These are phyloP conservation scores for Triplophysa bombifrons DNA, from an alignment of 2,797 vertebrate species.

Conservation along the genomic window DNA sequence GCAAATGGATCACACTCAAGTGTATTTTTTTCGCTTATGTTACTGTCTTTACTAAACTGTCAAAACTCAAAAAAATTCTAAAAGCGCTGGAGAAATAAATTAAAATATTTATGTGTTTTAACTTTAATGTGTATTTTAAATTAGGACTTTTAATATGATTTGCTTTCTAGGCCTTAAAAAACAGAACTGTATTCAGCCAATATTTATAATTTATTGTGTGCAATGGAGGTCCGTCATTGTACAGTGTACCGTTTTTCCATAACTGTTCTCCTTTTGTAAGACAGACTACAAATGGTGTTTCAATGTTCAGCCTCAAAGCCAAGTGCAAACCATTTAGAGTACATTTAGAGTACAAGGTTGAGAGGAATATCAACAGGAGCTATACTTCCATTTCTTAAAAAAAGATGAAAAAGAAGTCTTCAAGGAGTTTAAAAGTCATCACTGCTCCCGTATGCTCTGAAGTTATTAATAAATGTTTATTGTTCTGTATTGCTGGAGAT, in stretches of 20 bases:
- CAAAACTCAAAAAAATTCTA: too few relatives aligned
- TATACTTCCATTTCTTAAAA: slow-evolving; percentile 22
- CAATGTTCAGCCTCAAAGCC: not conserved
- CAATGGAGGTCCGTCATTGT: not conserved
- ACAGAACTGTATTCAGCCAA: too few relatives aligned
- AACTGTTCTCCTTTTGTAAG: not conserved
- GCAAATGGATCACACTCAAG: too few relatives aligned
- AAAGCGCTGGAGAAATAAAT: too few relatives aligned
- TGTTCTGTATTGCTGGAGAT: slow-evolving; percentile 67
- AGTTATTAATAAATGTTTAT: slow-evolving; percentile 77
- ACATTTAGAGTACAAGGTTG: slow-evolving; percentile 5
- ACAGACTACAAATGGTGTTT: not conserved
- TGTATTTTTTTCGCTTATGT: too few relatives aligned
- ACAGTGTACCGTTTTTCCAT: not conserved
- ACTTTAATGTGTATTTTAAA: too few relatives aligned
- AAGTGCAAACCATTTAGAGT: not conserved
- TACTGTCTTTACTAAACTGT: too few relatives aligned
- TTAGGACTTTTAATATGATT: too few relatives aligned
- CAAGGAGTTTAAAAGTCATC: slow-evolving; percentile 58
- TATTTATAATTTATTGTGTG: not conserved
- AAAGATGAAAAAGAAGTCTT: slow-evolving; percentile 23
- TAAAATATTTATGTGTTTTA: too few relatives aligned
- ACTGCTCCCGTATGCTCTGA: slow-evolving; percentile 60
- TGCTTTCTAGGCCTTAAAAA: too few relatives aligned
- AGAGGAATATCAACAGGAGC: slow-evolving; percentile 9